A percentile compares a stretch with the other conserved stretches of the same genome.
Conservation (phyloP, 64 coral and sea anemone species). For the Trachythela sp. region DNA sequence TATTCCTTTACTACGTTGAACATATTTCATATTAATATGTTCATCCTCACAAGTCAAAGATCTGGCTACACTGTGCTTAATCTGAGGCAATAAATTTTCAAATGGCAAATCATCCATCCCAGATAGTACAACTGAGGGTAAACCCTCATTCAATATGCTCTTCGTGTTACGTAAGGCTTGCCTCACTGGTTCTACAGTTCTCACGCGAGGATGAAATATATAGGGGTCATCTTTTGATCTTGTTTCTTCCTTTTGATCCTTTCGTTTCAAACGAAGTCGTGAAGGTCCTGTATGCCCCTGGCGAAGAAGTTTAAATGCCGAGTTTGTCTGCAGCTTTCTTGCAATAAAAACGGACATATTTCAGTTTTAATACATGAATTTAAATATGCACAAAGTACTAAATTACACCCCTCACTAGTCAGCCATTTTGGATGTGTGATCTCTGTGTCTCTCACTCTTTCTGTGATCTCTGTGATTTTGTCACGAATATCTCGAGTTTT, state of each 20-base stretch:
- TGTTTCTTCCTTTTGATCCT: background rate
- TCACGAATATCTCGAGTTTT: no score
- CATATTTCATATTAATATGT: background rate
- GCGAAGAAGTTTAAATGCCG: background rate
- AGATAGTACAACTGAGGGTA: background rate
- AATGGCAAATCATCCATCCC: background rate
- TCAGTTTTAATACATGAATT: background rate
- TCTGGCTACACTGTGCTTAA: background rate
- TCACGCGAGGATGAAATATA: background rate
- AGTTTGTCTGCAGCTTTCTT: background rate
- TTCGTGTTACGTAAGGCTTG: background rate
- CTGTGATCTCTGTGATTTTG: no score
- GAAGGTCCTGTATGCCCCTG: background rate
- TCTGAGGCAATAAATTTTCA: constrained; percentile 8
- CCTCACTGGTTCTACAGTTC: background rate
- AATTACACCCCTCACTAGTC: background rate
- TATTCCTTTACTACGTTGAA: background rate
- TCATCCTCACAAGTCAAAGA: background rate
- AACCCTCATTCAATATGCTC: background rate
- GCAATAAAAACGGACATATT: background rate
- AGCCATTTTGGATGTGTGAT: no score
- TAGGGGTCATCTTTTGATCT: background rate
- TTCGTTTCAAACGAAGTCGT: background rate
- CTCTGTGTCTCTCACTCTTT: no score
- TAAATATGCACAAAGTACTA: background rate